A percentile compares a stretch with the other conserved stretches of the same genome.
Conservation (phyloP, 2,113 vertebrate genomes). For the Tonatia bakeri region DNA sequence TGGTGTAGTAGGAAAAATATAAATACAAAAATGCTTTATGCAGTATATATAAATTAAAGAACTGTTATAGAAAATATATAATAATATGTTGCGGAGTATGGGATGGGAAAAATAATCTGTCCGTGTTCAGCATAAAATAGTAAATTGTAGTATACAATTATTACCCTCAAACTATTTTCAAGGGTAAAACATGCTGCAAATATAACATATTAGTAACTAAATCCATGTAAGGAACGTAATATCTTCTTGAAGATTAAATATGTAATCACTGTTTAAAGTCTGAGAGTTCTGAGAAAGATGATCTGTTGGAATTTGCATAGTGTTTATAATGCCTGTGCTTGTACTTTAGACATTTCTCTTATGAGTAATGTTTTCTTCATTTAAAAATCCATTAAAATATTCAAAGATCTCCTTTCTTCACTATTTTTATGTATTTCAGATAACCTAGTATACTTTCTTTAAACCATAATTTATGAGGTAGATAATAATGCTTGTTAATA, state of each 20-base stretch:
- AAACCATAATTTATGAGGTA: not conserved
- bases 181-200: conserved; percentile 3
- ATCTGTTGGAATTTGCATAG: not conserved
- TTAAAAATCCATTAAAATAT: not conserved
- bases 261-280: conserved; percentile 34
- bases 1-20: not conserved
- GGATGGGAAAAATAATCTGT: not conserved
- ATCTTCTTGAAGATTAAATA: conserved; percentile 14
- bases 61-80: not conserved
- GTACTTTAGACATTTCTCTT: not conserved
- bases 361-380: not conserved
- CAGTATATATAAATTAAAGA: not conserved
- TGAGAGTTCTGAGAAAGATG: not conserved
- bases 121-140: not conserved
- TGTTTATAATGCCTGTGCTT: not conserved
- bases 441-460: not conserved
- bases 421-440: not conserved
- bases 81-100: not conserved
- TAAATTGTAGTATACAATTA: not conserved
- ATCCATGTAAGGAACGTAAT: conserved; percentile 4
- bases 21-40: not conserved
- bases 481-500: not conserved
- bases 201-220: conserved; percentile 33
- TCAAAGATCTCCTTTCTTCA: not conserved
- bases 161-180: not conserved